These are phyloP conservation scores for Pristionchus maxplancki DNA, from an alignment of 2,888 invertebrate species.

Conservation along the genomic window DNA sequence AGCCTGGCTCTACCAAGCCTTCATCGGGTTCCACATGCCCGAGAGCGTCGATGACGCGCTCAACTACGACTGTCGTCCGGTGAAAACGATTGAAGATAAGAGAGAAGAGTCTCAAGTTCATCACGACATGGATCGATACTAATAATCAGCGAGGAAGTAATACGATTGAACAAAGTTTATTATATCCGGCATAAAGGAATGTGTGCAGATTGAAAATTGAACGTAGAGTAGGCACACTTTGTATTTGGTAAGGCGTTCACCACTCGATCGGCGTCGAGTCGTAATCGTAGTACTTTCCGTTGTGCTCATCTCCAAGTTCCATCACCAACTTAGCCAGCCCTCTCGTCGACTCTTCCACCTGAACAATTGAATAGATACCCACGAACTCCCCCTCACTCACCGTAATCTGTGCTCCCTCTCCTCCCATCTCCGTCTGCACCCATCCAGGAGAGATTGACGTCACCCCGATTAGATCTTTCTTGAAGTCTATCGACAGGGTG, in stretches of 20 bases:
- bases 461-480: not conserved
- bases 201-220: too few species aligned
- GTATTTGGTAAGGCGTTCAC: too few species aligned
- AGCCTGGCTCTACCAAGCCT: slow-evolving; percentile 36
- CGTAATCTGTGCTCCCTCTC: not conserved
- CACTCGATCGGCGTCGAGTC: not conserved
- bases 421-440: slow-evolving; percentile 45
- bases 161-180: not conserved
- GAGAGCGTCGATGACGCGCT: not conserved
- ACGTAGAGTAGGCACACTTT: too few species aligned
- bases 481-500: not conserved
- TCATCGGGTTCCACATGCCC: slow-evolving; percentile 45
- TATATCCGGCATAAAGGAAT: too few species aligned
- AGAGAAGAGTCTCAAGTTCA: too few species aligned
- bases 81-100: not conserved
- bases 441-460: slow-evolving; percentile 28
- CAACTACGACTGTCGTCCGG: not conserved
- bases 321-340: not conserved
- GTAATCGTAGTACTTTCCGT: slow-evolving; percentile 27
- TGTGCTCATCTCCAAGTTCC: not conserved
- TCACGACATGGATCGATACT: too few species aligned
- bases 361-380: not conserved
- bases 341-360: not conserved
- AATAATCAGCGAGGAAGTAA: too few species aligned
- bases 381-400: not conserved